Conservation (phyloP, 2,797 vertebrate genomes). For the Acanthornis magna region DNA sequence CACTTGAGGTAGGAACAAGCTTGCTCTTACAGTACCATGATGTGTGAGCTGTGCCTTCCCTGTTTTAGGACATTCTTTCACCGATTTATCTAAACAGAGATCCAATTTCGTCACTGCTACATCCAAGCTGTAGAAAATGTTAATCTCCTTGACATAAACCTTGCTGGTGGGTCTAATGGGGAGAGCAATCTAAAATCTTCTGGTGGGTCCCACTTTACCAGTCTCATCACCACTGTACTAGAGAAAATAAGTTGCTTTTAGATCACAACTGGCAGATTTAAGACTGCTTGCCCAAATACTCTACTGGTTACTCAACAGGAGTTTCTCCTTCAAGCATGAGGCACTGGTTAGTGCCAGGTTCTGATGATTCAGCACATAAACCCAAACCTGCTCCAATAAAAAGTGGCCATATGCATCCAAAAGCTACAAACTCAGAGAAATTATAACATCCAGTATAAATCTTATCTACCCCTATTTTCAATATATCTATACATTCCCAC, state of each 20-base stretch:
- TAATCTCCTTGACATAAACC: not conserved
- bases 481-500: not conserved
- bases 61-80: not conserved
- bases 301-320: not conserved
- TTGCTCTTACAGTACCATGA: not conserved
- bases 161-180: not conserved
- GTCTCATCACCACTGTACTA: not conserved
- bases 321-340: not conserved
- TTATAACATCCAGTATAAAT: not conserved
- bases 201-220: not conserved
- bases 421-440: not conserved
- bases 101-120: not conserved
- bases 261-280: not conserved
- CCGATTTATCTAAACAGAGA: not conserved
- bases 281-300: not conserved
- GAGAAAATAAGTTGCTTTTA: not conserved
- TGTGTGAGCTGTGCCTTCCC: not conserved
- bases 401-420: not conserved
- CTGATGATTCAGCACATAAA: not conserved
- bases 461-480: not conserved
- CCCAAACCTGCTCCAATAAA: not conserved
- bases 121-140: not conserved
- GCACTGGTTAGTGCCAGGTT: not conserved
- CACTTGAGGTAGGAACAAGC: not conserved
- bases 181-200: not conserved